Percentiles rank a stretch among this genome's conserved stretches.
These are phyloP conservation scores for Capreolus pygargus DNA, from an alignment of 2,113 vertebrate species.

Conservation along the genomic window DNA sequence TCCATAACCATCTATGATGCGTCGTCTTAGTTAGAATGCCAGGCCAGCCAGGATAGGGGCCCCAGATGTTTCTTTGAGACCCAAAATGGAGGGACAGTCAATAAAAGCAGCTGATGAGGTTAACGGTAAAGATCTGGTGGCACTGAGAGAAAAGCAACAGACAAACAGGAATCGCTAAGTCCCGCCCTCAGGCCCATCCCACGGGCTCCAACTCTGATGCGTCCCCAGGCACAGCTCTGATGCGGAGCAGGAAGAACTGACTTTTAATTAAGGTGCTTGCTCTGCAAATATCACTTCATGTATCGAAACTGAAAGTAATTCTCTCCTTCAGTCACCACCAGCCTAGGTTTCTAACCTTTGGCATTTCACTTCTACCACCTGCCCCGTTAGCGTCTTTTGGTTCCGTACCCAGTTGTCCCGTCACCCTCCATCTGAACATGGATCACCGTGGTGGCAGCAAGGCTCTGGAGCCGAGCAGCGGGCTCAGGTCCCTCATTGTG, in stretches of 20 bases:
- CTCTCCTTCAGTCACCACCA: not conserved
- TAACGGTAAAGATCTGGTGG: not conserved
- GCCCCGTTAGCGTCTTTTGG: not conserved
- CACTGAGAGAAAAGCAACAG: not conserved
- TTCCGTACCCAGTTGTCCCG: rapidly evolving
- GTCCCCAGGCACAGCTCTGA: not conserved
- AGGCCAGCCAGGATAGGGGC: not conserved
- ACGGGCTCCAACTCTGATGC: rapidly evolving
- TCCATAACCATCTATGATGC: not conserved
- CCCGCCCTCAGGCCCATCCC: rapidly evolving
- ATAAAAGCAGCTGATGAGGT: not conserved
- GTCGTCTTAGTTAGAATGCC: not conserved
- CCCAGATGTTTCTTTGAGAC: not conserved
- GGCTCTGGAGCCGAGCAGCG: not conserved
- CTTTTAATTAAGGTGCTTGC: not conserved
- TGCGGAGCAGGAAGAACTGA: not conserved
- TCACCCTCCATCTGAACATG: rapidly evolving
- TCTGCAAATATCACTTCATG: not conserved
- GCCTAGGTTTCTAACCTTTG: not conserved
- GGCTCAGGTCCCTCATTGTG: not conserved
- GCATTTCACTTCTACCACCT: not conserved
- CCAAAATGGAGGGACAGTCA: not conserved
- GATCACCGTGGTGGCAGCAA: rapidly evolving
- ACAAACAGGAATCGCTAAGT: not conserved
- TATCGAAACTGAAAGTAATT: not conserved